phyloP scores from a whole-genome alignment of 2,888 invertebrate species.

The Diploptera punctata region DNA sequence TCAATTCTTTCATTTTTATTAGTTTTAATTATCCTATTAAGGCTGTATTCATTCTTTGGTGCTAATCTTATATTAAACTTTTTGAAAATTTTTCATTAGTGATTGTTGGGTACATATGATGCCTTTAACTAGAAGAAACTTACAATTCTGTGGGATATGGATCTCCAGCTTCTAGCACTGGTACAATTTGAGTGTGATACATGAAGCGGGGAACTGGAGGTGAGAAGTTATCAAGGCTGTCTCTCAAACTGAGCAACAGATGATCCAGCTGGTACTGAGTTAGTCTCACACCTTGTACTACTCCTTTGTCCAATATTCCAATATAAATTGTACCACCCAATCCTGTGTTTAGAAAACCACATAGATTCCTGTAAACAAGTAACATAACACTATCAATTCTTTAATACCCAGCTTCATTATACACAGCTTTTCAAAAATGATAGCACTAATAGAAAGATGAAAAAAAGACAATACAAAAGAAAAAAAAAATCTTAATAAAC shows the following conservation, averaged over 20 bases:
- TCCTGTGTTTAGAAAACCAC: conserved; percentile 55
- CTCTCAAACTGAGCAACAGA: conserved; percentile 42
- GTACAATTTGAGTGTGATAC: conserved; percentile 43
- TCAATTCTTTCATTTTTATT: no score
- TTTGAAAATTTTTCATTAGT: no score
- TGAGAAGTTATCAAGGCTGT: conserved; percentile 43
- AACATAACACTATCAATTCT: no score
- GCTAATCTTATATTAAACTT: no score
- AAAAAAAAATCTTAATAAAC: no score
- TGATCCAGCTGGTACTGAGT: conserved; percentile 50
- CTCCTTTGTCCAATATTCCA: conserved; percentile 53
- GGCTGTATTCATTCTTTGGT: no score
- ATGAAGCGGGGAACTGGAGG: conserved; percentile 44
- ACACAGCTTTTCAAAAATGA: no score
- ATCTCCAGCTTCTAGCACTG: conserved; percentile 39
- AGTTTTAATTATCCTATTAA: no score
- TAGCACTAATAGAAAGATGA: no score
- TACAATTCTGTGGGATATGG: conserved; percentile 9
- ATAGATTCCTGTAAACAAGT: conserved; percentile 49
- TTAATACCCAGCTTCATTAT: no score
- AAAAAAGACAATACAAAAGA: no score
- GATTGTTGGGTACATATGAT: no score
- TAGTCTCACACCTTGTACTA: conserved; percentile 50
- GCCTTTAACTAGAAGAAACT: background rate
- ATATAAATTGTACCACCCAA: conserved; percentile 53